phyloP scores from a whole-genome alignment of 2,888 invertebrate species.

The Eulithis testata region DNA sequence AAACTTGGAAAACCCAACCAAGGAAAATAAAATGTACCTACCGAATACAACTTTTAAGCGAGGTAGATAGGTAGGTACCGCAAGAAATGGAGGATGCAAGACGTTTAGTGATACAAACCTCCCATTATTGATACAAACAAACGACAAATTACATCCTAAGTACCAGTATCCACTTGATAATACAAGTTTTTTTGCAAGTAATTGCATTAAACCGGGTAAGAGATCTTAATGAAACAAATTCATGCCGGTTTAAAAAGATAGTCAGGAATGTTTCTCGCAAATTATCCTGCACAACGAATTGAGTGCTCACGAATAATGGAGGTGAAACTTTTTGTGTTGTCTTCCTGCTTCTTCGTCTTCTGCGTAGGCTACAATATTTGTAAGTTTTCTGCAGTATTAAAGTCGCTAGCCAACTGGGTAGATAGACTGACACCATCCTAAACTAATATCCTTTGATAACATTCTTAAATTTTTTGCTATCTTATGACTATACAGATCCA shows the following conservation, averaged over 20 bases:
- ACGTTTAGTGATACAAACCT: neutral
- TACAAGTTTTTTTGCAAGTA: neutral
- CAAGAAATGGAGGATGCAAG: no score
- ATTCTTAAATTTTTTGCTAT: no score
- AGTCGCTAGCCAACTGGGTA: no score
- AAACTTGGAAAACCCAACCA: neutral
- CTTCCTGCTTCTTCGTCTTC: conserved; percentile 37
- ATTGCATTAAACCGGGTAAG: neutral
- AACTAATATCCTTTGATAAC: no score
- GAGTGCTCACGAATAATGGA: conserved; percentile 37
- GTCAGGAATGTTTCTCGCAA: neutral
- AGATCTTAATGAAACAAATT: neutral
- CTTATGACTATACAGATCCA: neutral
- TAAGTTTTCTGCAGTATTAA: neutral
- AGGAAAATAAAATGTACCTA: neutral
- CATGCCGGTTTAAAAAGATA: conserved; percentile 28
- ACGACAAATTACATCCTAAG: no score
- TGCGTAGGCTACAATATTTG: conserved; percentile 23
- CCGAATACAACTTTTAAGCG: neutral
- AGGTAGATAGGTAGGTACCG: neutral
- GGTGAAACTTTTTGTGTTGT: conserved; percentile 31
- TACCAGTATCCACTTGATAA: no score
- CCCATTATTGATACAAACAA: neutral
- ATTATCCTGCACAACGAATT: conserved; percentile 27
- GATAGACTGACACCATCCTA: no score